A percentile compares a stretch with the other conserved stretches of the same genome.
These are phyloP conservation scores for Philonicus albiceps DNA, from an alignment of 2,888 invertebrate species.

Conservation along the genomic window DNA sequence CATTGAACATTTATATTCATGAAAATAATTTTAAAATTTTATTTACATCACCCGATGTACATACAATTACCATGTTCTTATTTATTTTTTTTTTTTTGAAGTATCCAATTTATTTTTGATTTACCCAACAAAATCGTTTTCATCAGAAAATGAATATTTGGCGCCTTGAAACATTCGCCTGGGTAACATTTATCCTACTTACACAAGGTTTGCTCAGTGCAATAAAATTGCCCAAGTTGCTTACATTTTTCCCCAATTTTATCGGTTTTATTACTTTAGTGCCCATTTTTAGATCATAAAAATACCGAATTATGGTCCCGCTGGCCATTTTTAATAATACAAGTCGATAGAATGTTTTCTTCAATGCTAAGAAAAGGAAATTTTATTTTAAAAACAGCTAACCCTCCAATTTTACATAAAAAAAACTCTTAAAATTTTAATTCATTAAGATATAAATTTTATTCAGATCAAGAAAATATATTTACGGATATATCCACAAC, in stretches of 20 bases:
- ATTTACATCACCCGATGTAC: neutral
- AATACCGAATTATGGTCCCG: neutral
- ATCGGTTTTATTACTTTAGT: neutral
- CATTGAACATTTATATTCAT: neutral
- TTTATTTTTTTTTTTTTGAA: neutral
- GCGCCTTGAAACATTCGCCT: neutral
- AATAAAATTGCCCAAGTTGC: neutral
- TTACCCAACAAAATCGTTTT: neutral
- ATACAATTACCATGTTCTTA: neutral
- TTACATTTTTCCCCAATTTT: neutral
- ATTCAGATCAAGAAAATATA: too few relatives aligned
- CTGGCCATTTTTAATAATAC: neutral
- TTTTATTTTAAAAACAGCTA: too few relatives aligned
- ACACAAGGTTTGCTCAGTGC: neutral
- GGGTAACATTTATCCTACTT: neutral
- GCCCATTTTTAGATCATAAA: neutral
- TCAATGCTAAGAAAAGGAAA: neutral
- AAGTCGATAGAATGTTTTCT: neutral
- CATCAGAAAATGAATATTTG: neutral
- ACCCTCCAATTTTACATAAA: too few relatives aligned
- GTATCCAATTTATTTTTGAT: neutral
- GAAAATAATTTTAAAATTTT: neutral
- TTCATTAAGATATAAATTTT: too few relatives aligned
- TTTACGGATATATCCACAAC: too few relatives aligned
- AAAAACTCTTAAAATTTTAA: too few relatives aligned